These are phyloP conservation scores for Colossoma macropomum DNA, from an alignment of 2,113 vertebrate species.

Conservation along the genomic window DNA sequence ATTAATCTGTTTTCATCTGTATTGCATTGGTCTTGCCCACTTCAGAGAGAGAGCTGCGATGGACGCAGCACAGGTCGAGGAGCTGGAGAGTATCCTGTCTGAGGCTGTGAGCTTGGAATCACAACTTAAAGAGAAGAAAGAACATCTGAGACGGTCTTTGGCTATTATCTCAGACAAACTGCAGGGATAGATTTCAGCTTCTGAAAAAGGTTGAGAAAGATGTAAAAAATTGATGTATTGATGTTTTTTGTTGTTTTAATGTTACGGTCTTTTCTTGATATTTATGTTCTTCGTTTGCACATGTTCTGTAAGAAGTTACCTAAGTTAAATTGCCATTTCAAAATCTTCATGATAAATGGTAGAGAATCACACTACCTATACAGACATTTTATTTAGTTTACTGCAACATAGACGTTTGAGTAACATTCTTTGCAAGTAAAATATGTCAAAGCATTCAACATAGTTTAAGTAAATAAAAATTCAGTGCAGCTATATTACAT, in stretches of 20 bases:
- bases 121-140: slow-evolving; percentile 74
- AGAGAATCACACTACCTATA: not conserved
- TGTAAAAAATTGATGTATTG: not conserved
- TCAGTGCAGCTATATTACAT: not conserved
- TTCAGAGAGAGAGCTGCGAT: slow-evolving; percentile 63
- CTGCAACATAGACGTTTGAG: not conserved
- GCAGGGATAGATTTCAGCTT: slow-evolving; percentile 51
- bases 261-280: not conserved
- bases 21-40: not conserved
- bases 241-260: not conserved
- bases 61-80: slow-evolving; percentile 66
- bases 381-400: slow-evolving; percentile 2
- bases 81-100: slow-evolving; percentile 70
- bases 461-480: not conserved
- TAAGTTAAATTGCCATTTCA: not conserved
- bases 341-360: no score
- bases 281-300: not conserved
- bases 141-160: slow-evolving; percentile 65
- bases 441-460: not conserved
- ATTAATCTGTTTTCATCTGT: not conserved
- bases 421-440: not conserved
- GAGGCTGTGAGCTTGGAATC: slow-evolving; percentile 68
- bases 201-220: not conserved
- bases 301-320: not conserved
- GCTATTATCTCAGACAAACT: slow-evolving; percentile 74